A percentile compares a stretch with the other conserved stretches of the same genome.
Conservation (phyloP, 2,888 invertebrate genomes). For the Unio pictorum region DNA sequence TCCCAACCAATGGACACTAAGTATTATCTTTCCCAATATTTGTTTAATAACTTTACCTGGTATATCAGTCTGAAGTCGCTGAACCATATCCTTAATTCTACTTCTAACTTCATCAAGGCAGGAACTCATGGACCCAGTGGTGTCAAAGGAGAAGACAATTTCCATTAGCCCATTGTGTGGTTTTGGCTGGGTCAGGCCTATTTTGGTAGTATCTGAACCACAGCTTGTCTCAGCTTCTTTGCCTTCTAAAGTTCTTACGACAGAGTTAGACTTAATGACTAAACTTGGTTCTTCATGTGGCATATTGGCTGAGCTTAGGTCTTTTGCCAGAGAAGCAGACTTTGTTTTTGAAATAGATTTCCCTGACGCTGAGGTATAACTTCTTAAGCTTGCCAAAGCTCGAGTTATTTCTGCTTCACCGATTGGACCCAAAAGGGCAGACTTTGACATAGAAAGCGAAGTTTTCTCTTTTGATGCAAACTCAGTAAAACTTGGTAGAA, state of each 20-base stretch:
- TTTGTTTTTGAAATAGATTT: background rate
- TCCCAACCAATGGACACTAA: background rate
- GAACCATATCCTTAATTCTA: constrained; percentile 47
- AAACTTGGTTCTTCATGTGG: no score
- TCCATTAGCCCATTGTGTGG: constrained; percentile 51
- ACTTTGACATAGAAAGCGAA: constrained; percentile 9
- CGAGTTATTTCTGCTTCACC: constrained; percentile 19
- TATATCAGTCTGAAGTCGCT: constrained; percentile 55
- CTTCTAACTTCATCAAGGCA: constrained; percentile 49
- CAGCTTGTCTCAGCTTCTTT: background rate
- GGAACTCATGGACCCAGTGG: constrained; percentile 62
- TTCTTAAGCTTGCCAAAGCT: constrained; percentile 17
- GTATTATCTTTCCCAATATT: background rate
- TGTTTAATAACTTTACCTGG: constrained; percentile 30
- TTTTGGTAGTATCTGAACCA: background rate
- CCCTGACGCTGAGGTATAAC: constrained; percentile 12
- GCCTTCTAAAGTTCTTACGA: background rate
- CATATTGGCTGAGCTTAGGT: no score
- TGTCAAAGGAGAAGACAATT: constrained; percentile 62
- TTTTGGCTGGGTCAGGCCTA: constrained; percentile 4
- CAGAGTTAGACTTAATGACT: no score
- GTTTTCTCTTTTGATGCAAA: constrained; percentile 1
- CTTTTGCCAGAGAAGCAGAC: background rate
- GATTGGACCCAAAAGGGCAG: constrained; percentile 11
- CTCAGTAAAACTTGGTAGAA: background rate